Base-by-base conservation (phyloP, 2,888 invertebrate genomes). In the Pachliopta kotzebuea region DNA sequence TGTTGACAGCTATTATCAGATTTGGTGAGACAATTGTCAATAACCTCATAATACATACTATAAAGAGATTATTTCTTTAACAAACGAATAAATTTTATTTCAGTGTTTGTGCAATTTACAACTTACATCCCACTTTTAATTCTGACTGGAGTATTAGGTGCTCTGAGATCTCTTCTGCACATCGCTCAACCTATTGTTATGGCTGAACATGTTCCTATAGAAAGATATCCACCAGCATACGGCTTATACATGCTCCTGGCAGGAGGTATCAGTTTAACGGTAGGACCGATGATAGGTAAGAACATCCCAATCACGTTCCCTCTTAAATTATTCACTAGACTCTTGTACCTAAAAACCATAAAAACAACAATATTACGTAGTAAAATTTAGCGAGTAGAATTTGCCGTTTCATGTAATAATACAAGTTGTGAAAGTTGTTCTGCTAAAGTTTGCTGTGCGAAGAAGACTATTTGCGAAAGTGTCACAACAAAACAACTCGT, bases 161-260 rank as follows among this genome's bases (percentile, higher is more conserved):
- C 93, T 11, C 76, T 94, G 29, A 84, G 95, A 53, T 93, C 94
- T 0, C 87, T 94, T 69, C 89, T 95, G 8, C 92, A 94, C 69
- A 94, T 94, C 29, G 93, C 94, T 0, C 92, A 94, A 71, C 93
- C 94, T 0, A 87, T 95, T 60, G 94, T 94, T 0, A 90, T 95
- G 70, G 94, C 94, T 0, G 95, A 95, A 69, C 92, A 94, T 66
- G 92, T 94, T 37, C 91, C 90, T 0, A 92, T 93, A 45, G 93
- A 94, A 65, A 90, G 93, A 72, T 95, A 94, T 67, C 93, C 94
- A 2, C 93, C 94, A 0, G 95, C 95, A 0, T 94, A 94, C 73
- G 94, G 95, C 0, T 83, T 95, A 17, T 94, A 92, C 71, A 94
- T 94, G 88, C 86, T 94, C 20, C 83, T 95, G 21, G 93, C 93